Evolutionary conservation across 2,797 vertebrate species (phyloP).

Genomic region (Lagocephalus sceleratus): DNA sequence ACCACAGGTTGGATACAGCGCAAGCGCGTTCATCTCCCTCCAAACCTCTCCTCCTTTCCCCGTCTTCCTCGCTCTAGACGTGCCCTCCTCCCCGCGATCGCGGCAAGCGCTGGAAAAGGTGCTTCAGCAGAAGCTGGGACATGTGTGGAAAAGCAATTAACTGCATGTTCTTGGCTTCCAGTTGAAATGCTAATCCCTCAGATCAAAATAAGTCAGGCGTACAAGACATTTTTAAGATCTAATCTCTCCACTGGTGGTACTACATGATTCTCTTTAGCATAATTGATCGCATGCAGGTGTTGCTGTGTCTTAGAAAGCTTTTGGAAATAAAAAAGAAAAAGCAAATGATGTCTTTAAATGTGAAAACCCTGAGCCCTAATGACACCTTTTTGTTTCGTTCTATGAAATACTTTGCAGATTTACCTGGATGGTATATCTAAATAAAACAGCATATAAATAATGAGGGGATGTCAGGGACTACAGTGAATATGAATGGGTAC

Average conservation of each 20-base stretch:
- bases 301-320: constrained; percentile 16
- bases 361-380: too few relatives aligned
- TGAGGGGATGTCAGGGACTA: not conserved
- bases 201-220: constrained; percentile 43
- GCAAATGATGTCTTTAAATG: too few relatives aligned
- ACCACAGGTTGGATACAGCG: too few relatives aligned
- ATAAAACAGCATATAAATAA: not conserved
- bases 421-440: too few relatives aligned
- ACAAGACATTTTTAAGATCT: constrained; percentile 38
- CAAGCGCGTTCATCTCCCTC: not conserved
- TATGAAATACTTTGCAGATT: too few relatives aligned
- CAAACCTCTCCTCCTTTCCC: constrained; percentile 14
- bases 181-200: constrained; percentile 45
- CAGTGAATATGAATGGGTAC: too few relatives aligned
- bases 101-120: too few relatives aligned
- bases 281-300: constrained; percentile 46
- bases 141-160: constrained; percentile 48
- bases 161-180: constrained; percentile 35
- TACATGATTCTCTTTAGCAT: constrained; percentile 43
- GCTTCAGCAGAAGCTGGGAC: constrained; percentile 20
- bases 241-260: constrained; percentile 42
- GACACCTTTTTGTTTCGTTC: too few relatives aligned
- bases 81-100: too few relatives aligned
- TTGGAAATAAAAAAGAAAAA: too few relatives aligned
- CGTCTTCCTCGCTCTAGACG: not conserved